Conservation (phyloP, 2,888 invertebrate genomes). For the Caenorhabditis wallacei region DNA sequence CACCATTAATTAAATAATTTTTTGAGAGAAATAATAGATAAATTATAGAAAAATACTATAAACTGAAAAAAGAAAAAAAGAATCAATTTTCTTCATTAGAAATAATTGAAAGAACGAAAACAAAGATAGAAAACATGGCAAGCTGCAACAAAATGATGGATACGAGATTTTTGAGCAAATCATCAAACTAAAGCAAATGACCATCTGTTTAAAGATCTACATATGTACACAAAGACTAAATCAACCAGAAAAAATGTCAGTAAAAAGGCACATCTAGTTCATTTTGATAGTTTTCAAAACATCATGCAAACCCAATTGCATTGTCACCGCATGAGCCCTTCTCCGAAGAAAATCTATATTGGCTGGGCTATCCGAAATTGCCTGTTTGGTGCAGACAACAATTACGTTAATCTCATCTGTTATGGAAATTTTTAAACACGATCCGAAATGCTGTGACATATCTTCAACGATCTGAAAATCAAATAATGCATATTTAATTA, state of each 20-base stretch:
- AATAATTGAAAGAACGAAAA: neutral
- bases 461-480: constrained; percentile 54
- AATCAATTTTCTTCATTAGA: neutral
- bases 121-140: constrained; percentile 11
- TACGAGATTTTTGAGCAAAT: constrained; percentile 29
- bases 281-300: constrained; percentile 60
- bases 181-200: constrained; percentile 17
- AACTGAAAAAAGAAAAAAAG: neutral
- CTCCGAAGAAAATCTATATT: constrained; percentile 54
- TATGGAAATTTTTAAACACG: constrained; percentile 65
- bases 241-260: neutral
- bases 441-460: constrained; percentile 52
- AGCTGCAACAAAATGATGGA: neutral
- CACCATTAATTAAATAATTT: no score
- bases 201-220: constrained; percentile 23
- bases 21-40: no score
- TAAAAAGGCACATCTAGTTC: constrained; percentile 24
- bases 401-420: constrained; percentile 62
- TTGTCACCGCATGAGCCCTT: constrained; percentile 57
- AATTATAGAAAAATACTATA: neutral
- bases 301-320: constrained; percentile 56
- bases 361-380: constrained; percentile 41
- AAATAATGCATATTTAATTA: neutral
- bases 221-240: constrained; percentile 19
- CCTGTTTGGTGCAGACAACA: constrained; percentile 58